Conservation (phyloP, 2,797 vertebrate species). For the Syngnathus rostellatus region DNA sequence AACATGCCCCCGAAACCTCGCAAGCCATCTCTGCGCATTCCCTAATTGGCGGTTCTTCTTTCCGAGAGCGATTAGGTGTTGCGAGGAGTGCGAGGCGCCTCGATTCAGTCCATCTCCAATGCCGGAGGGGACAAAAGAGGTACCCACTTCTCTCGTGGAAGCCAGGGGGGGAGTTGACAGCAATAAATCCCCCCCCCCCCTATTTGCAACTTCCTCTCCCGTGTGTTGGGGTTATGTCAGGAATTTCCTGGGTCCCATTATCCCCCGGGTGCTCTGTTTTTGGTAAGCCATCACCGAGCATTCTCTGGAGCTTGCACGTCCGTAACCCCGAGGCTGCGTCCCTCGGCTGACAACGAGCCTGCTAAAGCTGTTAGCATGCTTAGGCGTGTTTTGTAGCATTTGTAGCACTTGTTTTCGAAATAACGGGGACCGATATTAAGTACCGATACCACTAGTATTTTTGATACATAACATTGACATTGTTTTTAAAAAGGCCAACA, state of each 20-base stretch:
- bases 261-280: constrained; percentile 62
- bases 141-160: constrained; percentile 59
- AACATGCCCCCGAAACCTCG: constrained; percentile 36
- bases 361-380: no score
- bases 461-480: no score
- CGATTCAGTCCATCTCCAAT: constrained; percentile 63
- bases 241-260: constrained; percentile 70
- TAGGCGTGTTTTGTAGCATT: no score
- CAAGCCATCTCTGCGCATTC: constrained; percentile 54
- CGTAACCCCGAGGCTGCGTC: constrained; percentile 54
- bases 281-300: constrained; percentile 70
- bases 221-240: constrained; percentile 73
- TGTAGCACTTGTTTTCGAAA: no score
- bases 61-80: constrained; percentile 62
- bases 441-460: no score
- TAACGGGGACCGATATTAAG: no score
- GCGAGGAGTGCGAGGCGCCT: constrained; percentile 43
- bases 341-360: constrained; percentile 14
- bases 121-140: constrained; percentile 66
- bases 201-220: constrained; percentile 60
- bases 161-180: constrained; percentile 64
- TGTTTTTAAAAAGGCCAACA: no score
- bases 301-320: constrained; percentile 50
- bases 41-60: constrained; percentile 68
- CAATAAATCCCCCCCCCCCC: constrained; percentile 63